Conservation (phyloP, 2,888 invertebrate species). For the Lycocerus yunnanus region DNA sequence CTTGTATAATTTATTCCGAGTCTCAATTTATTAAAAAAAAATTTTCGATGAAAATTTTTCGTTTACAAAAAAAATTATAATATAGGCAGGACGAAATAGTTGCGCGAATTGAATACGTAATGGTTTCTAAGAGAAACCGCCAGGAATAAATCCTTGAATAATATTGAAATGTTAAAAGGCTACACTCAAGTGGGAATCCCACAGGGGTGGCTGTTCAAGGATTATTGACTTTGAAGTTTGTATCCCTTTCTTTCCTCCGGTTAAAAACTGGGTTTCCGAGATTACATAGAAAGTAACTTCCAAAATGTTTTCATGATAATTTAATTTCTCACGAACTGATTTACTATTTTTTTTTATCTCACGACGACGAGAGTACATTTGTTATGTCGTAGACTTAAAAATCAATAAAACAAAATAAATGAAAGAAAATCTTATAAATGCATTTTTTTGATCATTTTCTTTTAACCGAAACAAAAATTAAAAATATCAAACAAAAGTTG, state of each 20-base stretch:
- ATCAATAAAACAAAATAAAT: not conserved
- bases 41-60: no score
- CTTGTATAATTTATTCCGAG: no score
- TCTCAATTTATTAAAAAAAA: no score
- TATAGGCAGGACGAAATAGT: not conserved
- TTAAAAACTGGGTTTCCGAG: not conserved
- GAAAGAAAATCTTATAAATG: no score
- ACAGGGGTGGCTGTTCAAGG: not conserved
- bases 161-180: not conserved
- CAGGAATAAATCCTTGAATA: not conserved
- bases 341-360: not conserved
- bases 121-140: not conserved
- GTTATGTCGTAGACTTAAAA: not conserved
- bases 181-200: not conserved
- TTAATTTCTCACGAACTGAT: not conserved
- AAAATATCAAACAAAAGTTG: no score
- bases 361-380: not conserved
- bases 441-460: no score
- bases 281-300: not conserved
- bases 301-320: not conserved
- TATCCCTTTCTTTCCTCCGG: not conserved
- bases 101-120: not conserved
- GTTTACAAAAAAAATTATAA: not conserved
- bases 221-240: not conserved
- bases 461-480: no score